Base-by-base conservation (phyloP, 2,113 vertebrate species). In the Malurus melanocephalus region DNA sequence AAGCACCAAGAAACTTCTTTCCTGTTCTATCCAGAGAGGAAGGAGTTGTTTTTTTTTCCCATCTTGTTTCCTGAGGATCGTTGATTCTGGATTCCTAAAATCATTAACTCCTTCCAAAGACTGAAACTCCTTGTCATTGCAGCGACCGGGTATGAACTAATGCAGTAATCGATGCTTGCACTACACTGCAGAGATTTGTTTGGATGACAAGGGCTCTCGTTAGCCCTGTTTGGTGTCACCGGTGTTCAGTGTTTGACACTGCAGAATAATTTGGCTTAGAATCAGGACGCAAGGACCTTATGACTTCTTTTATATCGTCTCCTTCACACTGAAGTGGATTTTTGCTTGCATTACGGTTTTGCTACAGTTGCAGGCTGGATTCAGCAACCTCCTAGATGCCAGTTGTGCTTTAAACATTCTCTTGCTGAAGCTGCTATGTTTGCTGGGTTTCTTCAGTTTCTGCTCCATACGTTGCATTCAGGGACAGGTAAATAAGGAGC, bases 181-280 rank as follows among this genome's bases (percentile, higher is more conserved):
- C 83, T 74, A 48, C 68, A 84, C 97, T 98, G 97, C 97, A 97
- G 98, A 96, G 96, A 96, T 97, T 86, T 96, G 96, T 95, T 97
- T 79, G 90, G 96, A 96, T 96, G 97, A 93, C 94, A 96, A 67
- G 90, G 93, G 95, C 94, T 96, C 93, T 94, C 76, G 26, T 80
- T 53, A 94, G 94, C 95, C 88, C 93, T 90, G 65, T 49, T 91
- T 69, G 91, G 73, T 96, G 95, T 95, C 95, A 93, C 83, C 1
- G 9, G 55, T 95, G 90, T 74, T 43, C 65, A 67, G 60, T 83
- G 79, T 88, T 96, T 92, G 95, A 88, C 26, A 78, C 94, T 97
- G 97, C 96, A 95, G 96, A 88, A 62, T 88, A 80, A 92, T 92
- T 91, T 94, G 93, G 76, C 76, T 88, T 80, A 85, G 86, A 79